These are phyloP conservation scores for Actenoides lindsayi DNA, from an alignment of 2,113 vertebrate species.

Conservation along the genomic window DNA sequence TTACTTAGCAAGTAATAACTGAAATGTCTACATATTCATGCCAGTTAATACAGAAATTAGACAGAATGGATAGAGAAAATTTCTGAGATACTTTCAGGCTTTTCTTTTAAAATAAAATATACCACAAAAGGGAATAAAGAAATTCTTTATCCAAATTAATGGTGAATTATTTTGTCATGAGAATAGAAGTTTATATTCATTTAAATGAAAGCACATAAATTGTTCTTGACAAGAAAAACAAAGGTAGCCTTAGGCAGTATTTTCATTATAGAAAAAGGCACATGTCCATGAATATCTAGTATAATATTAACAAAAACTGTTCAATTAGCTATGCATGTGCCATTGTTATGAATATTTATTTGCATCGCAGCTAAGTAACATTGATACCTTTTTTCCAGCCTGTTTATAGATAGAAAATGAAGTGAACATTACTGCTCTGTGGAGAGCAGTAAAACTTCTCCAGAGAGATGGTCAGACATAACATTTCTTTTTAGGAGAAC, in stretches of 20 bases:
- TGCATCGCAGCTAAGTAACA: slow-evolving; percentile 64
- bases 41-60: slow-evolving; percentile 64
- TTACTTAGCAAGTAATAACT: slow-evolving; percentile 55
- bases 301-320: slow-evolving; percentile 86
- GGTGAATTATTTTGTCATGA: slow-evolving; percentile 82
- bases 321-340: slow-evolving; percentile 84
- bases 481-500: background rate
- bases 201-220: slow-evolving; percentile 84
- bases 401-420: slow-evolving; percentile 67
- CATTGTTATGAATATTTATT: slow-evolving; percentile 86
- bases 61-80: slow-evolving; percentile 56
- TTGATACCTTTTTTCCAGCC: slow-evolving; percentile 68
- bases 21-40: slow-evolving; percentile 58
- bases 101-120: slow-evolving; percentile 69
- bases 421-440: slow-evolving; percentile 48
- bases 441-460: slow-evolving; percentile 49
- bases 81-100: slow-evolving; percentile 44
- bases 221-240: slow-evolving; percentile 85
- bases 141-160: slow-evolving; percentile 79
- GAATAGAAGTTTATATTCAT: slow-evolving; percentile 82
- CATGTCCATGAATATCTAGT: slow-evolving; percentile 85
- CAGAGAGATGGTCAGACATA: background rate
- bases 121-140: slow-evolving; percentile 78
- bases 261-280: slow-evolving; percentile 85
- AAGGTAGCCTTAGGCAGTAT: slow-evolving; percentile 82